Percentiles rank a stretch among this genome's conserved stretches.
Conservation (phyloP, 64 coral and sea anemone genomes). For the Exaiptasia diaphana region DNA sequence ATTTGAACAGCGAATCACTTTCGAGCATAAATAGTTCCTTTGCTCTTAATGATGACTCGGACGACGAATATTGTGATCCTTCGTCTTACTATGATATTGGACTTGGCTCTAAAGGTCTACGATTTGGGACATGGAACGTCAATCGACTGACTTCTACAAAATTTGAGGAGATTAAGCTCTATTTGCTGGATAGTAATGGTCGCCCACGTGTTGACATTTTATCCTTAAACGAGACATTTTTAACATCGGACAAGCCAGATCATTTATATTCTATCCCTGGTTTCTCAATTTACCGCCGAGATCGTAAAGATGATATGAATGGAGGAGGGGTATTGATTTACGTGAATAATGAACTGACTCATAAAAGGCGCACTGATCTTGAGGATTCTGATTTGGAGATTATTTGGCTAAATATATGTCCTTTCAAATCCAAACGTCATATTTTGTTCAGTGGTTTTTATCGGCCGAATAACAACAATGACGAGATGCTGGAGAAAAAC, state of each 20-base stretch:
- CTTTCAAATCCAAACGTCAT: constrained; percentile 54
- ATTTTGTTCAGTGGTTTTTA: constrained; percentile 47
- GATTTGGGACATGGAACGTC: constrained; percentile 34
- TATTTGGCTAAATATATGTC: constrained; percentile 60
- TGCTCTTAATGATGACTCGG: not conserved
- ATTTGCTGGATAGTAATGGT: not conserved
- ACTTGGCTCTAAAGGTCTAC: constrained; percentile 19
- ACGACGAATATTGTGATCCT: not conserved
- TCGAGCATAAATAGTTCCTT: too few relatives aligned
- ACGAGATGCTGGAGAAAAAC: constrained; percentile 15
- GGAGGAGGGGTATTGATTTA: constrained; percentile 14
- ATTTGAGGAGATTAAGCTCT: constrained; percentile 37
- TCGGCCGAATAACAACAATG: constrained; percentile 35
- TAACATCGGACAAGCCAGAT: not conserved
- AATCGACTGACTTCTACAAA: constrained; percentile 27
- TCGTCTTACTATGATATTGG: constrained; percentile 11
- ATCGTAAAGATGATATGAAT: not conserved
- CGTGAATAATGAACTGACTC: constrained; percentile 21
- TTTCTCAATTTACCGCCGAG: constrained; percentile 11
- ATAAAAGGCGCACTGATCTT: not conserved
- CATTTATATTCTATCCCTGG: constrained; percentile 25
- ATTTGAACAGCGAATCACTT: too few relatives aligned
- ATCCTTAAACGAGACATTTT: constrained; percentile 26
- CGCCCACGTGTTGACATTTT: constrained; percentile 30
- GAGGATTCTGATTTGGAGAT: not conserved